phyloP scores from a whole-genome alignment of 2,888 invertebrate genomes.

The Mythimna ferrago region DNA sequence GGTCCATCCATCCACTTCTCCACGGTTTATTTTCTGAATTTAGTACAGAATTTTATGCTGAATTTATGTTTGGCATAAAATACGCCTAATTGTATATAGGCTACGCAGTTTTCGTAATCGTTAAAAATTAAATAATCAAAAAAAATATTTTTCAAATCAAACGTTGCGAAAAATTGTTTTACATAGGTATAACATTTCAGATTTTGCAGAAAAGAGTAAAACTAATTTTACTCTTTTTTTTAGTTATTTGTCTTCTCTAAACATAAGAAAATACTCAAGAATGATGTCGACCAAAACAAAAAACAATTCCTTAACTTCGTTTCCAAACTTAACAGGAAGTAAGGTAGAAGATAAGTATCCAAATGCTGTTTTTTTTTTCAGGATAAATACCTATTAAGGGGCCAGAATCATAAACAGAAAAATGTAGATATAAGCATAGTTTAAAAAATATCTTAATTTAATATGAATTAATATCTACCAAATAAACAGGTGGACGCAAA shows the following conservation, averaged over 20 bases:
- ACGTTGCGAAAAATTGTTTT: no score
- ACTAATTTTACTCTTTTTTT: no score
- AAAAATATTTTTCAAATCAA: no score
- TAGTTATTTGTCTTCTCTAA: background rate
- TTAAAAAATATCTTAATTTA: background rate
- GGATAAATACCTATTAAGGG: background rate
- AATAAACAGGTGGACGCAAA: background rate
- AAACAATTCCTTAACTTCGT: no score
- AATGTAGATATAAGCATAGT: background rate
- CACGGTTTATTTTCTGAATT: background rate
- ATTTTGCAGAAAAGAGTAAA: no score
- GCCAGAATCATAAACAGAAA: background rate
- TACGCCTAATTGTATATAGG: no score
- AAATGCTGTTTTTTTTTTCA: background rate
- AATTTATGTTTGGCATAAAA: no score
- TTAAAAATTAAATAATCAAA: background rate
- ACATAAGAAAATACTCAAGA: background rate
- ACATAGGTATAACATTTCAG: no score
- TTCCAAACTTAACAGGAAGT: no score
- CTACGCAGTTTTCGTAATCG: no score
- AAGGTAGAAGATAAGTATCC: no score
- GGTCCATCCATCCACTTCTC: no score
- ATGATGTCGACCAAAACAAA: background rate
- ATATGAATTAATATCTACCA: background rate
- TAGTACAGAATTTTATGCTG: background rate